Percentiles rank a stretch among this genome's conserved stretches.
phyloP scores from a whole-genome alignment of 2,113 vertebrate species.

The Cyphomyrus plagiostoma region DNA sequence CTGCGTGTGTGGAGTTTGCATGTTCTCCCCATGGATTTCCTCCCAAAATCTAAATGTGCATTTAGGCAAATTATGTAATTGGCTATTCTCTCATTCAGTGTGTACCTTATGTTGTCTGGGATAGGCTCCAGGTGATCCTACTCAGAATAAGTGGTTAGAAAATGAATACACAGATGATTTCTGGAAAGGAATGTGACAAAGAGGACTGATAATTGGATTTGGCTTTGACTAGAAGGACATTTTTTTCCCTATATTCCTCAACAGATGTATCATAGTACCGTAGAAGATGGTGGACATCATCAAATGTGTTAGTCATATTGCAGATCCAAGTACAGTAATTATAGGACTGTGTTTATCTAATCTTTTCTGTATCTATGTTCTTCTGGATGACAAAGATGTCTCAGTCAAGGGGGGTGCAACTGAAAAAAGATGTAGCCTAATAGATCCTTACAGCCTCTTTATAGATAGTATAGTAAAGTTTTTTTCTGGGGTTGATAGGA shows the following conservation, averaged over 20 bases:
- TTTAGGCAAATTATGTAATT: not conserved
- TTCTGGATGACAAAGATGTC: not conserved
- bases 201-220: constrained; percentile 1
- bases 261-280: not conserved
- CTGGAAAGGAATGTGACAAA: not conserved
- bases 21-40: not conserved
- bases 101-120: not conserved
- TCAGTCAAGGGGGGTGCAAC: not conserved
- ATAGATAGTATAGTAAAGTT: not conserved
- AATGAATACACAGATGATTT: not conserved
- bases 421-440: not conserved
- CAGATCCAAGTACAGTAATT: not conserved
- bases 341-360: not conserved
- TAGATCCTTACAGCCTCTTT: not conserved
- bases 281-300: not conserved
- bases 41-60: not conserved
- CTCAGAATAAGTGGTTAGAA: not conserved
- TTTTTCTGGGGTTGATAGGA: not conserved
- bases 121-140: not conserved
- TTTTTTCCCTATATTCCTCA: not conserved
- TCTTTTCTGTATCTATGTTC: not conserved
- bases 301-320: not conserved
- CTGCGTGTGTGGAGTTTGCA: not conserved
- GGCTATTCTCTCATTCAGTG: not conserved
- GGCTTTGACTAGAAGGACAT: not conserved